Base-by-base conservation (phyloP, 2,113 vertebrate genomes). In the Coturnix japonica region DNA sequence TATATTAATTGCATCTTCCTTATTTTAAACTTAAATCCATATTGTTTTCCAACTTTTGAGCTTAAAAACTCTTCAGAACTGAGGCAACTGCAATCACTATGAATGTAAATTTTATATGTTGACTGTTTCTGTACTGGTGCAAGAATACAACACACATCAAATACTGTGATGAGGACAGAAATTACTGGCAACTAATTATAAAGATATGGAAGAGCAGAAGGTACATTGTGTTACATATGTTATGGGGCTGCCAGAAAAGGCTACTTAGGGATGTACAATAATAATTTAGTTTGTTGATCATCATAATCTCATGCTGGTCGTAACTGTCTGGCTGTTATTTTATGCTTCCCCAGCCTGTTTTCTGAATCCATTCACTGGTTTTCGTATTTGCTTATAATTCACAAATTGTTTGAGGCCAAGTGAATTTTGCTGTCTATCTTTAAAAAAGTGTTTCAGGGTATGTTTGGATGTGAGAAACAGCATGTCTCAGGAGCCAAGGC, bases 261-360 rank as follows among this genome's bases (percentile, higher is more conserved):
- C 87, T 87, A 87, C 75, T 96, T 87, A 91, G 81, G 89, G 89
- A 90, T 60, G 74, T 85, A 92, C 84, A 87, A 89, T 91, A 89
- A 89, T 93, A 93, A 92, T 96, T 92, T 89, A 89, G 51, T 80
- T 93, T 94, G 89, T 85, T 94, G 91, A 89, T 94, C 81, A 67
- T 82, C 70, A 90, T 94, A 91, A 79, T 92, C 93, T 85, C 83
- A 64, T 87, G 81, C 60, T 87, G 81, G 64, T 86, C 86, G 44
- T 96, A 95, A 95, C 71, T 76, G 71, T 82, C 84, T 91, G 81
- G 39, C 64, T 80, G 84, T 85, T 92, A 79, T 75, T 95, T 96
- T 91, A 94, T 94, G 81, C n/a, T 91, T 90, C 89, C 84, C 74
- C 37, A 80, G 91, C 26, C 91, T 76, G 39, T 74, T 92, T 81